A percentile compares a stretch with the other conserved stretches of the same genome.
These are phyloP conservation scores for Amphimallon solstitiale DNA, from an alignment of 2,888 invertebrate genomes.

Conservation along the genomic window DNA sequence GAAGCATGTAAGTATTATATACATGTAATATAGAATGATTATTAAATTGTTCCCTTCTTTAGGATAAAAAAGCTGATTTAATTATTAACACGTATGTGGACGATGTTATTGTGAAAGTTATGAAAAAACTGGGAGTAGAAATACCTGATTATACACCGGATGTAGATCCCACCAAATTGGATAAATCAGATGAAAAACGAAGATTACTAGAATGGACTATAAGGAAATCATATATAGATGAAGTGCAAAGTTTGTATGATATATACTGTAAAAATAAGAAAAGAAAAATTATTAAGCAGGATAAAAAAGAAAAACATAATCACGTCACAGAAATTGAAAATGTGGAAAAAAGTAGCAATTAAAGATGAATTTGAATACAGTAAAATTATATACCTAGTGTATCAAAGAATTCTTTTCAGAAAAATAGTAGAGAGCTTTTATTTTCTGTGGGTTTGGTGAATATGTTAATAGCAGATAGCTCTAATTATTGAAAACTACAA, in stretches of 20 bases:
- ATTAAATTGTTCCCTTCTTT: neutral
- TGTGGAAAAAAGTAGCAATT: too few species aligned
- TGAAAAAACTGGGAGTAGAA: constrained; percentile 77
- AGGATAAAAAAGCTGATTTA: constrained; percentile 92
- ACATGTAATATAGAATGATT: neutral
- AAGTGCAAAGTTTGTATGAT: constrained; percentile 72
- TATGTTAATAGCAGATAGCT: too few species aligned
- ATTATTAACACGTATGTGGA: constrained; percentile 92
- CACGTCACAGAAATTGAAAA: constrained; percentile 18
- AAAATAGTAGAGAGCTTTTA: too few species aligned
- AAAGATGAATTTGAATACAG: too few species aligned
- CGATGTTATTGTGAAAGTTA: constrained; percentile 78
- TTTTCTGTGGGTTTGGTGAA: too few species aligned
- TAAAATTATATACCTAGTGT: too few species aligned
- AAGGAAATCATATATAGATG: constrained; percentile 68
- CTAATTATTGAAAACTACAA: too few species aligned
- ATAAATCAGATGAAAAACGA: constrained; percentile 58
- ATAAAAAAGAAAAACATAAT: constrained; percentile 44
- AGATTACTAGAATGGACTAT: constrained; percentile 79
- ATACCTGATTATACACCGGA: constrained; percentile 76
- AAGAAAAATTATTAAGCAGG: constrained; percentile 46
- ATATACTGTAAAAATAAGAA: constrained; percentile 61
- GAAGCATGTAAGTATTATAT: constrained; percentile 80
- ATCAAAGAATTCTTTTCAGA: too few species aligned
- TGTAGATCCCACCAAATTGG: constrained; percentile 73